phyloP scores from a whole-genome alignment of 1,140 invertebrate genomes.

The Aphelenchoides fujianensis region DNA sequence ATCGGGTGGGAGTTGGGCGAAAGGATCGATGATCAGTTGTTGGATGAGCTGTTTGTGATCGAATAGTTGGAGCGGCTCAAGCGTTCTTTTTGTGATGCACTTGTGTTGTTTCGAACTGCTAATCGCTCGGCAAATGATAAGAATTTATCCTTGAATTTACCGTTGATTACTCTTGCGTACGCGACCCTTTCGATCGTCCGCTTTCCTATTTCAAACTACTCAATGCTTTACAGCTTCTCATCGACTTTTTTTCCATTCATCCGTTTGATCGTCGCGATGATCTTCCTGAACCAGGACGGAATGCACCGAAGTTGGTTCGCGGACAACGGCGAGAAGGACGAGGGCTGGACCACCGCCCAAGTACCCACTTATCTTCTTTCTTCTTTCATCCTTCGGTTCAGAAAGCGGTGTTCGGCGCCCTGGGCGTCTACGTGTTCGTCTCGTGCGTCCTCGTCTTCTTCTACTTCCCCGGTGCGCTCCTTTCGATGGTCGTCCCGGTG shows the following conservation, averaged over 20 bases:
- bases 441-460: slow-evolving; percentile 17
- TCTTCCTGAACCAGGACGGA: not conserved
- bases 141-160: not conserved
- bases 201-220: too few species aligned
- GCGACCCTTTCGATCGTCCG: not conserved
- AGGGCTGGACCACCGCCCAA: not conserved
- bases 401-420: slow-evolving; percentile 10
- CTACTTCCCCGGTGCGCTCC: slow-evolving; percentile 4
- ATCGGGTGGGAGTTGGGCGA: too few species aligned
- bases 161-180: not conserved
- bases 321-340: not conserved
- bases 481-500: not conserved
- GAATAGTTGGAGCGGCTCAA: too few species aligned
- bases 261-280: not conserved
- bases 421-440: slow-evolving; percentile 7
- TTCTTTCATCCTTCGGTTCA: not conserved
- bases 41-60: too few species aligned
- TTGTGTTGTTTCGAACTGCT: not conserved
- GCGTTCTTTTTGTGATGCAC: too few species aligned
- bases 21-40: too few species aligned
- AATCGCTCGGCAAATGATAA: not conserved
- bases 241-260: not conserved
- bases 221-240: not conserved
- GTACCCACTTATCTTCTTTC: not conserved
- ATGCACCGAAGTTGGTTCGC: not conserved